Base-by-base conservation (phyloP, 2,888 invertebrate species). In the Ichneumon xanthorius region DNA sequence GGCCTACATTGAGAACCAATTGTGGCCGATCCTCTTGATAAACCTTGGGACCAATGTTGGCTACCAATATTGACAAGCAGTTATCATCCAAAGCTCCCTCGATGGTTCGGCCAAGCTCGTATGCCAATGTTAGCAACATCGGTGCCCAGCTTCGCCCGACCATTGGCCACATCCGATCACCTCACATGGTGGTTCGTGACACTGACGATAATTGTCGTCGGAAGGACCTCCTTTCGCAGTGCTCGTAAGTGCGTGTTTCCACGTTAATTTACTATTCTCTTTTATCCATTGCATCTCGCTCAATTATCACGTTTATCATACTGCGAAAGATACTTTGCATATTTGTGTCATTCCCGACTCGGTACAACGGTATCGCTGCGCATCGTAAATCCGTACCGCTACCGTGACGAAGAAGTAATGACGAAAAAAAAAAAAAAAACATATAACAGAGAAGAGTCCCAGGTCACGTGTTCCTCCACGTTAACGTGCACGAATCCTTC, bases 281-380 rank as follows among this genome's bases (percentile, higher is more conserved):
- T 55, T 30, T n/a, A n/a, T 63, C 58, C 30, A 70, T 73, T 75
- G 48, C 48, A 79, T 48, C 40, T 33, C 16, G 82, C 73, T 78
- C 68, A 73, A 70, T 83, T 26, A 73, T 73, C 73, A 26, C 73
- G 78, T 73, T 83, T 73, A 73, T 67, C 73, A 19, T 61, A 33
- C 19, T 58, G 33, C 78, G 40, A 68, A 78, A 67, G 55, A 78
- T 63, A 67, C 67, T 50, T 50, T 58, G 48, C 72, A 78, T 68
- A 83, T 78, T 73, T 78, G 26, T 67, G 71, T 72, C 33, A 70
- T 45, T 26, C n/a, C 45, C 72, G 22, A 26, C 61, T 40, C 58
- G 72, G 48, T 78, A 77, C 22, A 67, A 9, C n/a, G 63, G 19
- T 16, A 45, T 45, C 45, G 14, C 4, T 45, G 45, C 14, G 16